These are phyloP conservation scores for Ibycter americanus DNA, from an alignment of 2,797 vertebrate genomes.

Conservation along the genomic window DNA sequence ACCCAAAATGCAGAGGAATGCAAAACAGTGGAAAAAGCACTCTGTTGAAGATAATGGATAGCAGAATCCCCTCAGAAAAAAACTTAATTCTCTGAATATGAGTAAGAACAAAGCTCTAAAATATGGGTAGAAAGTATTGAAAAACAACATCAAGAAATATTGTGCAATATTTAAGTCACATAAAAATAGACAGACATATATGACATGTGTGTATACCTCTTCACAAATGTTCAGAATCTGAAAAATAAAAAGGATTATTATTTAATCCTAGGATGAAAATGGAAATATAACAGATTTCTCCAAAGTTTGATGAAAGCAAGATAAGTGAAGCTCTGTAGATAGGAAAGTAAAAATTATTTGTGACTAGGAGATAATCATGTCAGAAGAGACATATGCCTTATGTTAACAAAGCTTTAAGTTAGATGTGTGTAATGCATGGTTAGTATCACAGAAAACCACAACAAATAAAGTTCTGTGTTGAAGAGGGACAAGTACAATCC, in stretches of 20 bases:
- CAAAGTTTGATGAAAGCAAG: not conserved
- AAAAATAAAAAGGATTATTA: not conserved
- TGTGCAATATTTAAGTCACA: not conserved
- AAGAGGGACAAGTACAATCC: not conserved
- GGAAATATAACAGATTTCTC: not conserved
- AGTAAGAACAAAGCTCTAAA: not conserved
- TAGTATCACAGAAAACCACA: not conserved
- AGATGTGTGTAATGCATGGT: not conserved
- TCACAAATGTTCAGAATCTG: not conserved
- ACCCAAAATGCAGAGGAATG: not conserved
- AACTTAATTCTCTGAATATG: not conserved
- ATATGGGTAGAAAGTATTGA: not conserved
- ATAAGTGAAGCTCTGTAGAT: not conserved
- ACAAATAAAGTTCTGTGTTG: not conserved
- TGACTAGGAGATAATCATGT: not conserved
- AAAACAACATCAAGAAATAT: not conserved
- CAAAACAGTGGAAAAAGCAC: not conserved
- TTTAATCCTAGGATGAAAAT: too few relatives aligned
- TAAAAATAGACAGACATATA: not conserved
- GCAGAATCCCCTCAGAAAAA: not conserved
- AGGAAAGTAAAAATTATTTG: not conserved
- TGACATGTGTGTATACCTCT: not conserved
- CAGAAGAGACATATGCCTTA: not conserved
- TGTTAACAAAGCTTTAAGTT: not conserved
- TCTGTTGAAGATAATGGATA: not conserved